Evolutionary conservation across 2,113 vertebrate genomes (phyloP).

Genomic region (Siphamia tubifer): DNA sequence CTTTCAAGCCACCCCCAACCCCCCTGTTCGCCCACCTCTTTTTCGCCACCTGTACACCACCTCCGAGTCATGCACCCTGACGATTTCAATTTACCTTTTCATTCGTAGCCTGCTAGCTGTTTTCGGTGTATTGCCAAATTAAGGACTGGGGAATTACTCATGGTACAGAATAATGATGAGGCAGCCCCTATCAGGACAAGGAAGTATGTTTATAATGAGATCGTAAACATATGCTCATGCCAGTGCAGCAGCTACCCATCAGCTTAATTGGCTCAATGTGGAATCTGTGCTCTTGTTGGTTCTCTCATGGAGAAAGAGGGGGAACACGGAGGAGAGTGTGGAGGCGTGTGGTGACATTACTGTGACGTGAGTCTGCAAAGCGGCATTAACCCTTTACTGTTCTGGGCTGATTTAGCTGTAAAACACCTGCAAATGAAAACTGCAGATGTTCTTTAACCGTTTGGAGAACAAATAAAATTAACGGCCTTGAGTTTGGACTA

Average conservation of each 20-base stretch:
- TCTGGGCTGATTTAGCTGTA: too few relatives aligned
- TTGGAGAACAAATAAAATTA: too few relatives aligned
- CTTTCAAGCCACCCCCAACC: not conserved
- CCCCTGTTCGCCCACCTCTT: not conserved
- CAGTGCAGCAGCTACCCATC: conserved; percentile 53
- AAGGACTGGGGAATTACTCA: conserved; percentile 64
- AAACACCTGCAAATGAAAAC: too few relatives aligned
- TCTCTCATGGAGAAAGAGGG: conserved; percentile 26
- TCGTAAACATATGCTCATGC: conserved; percentile 70
- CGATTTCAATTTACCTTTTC: conserved; percentile 23
- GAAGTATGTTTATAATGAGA: conserved; percentile 68
- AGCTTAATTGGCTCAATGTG: conserved; percentile 68
- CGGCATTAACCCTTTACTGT: too few relatives aligned
- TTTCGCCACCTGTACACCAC: not conserved
- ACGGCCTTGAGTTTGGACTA: too few relatives aligned
- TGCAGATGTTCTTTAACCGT: too few relatives aligned
- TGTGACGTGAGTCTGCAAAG: not conserved
- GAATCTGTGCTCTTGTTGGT: conserved; percentile 44
- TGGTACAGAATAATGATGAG: conserved; percentile 57
- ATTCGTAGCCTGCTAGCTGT: conserved; percentile 26
- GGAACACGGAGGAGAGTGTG: not conserved
- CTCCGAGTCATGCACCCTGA: conserved; percentile 44
- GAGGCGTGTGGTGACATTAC: conserved; percentile 21
- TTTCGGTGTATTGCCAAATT: conserved; percentile 57
- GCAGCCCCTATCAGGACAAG: conserved; percentile 51